phyloP scores from a whole-genome alignment of 1,140 invertebrate species.

The Camponotus floridanus region DNA sequence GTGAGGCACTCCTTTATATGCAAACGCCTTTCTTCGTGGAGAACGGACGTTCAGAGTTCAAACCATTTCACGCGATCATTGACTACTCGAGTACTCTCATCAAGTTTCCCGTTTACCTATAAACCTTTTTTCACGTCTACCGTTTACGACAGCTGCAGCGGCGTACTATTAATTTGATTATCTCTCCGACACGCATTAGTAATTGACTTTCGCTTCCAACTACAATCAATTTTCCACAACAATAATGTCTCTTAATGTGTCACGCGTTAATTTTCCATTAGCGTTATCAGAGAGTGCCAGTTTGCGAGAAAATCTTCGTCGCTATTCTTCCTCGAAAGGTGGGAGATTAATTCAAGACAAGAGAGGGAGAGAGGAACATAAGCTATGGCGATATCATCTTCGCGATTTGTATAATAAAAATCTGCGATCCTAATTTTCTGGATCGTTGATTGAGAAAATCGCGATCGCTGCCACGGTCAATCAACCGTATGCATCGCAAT shows the following conservation, averaged over 20 bases:
- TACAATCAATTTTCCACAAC: too few species aligned
- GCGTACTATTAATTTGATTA: neutral
- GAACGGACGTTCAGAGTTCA: slow-evolving; percentile 20
- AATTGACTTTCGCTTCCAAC: slow-evolving; percentile 42
- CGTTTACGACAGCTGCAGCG: neutral
- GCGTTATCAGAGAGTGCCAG: neutral
- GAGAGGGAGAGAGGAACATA: neutral
- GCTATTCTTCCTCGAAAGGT: neutral
- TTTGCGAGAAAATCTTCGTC: neutral
- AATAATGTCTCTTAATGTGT: neutral
- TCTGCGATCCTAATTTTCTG: slow-evolving; percentile 7
- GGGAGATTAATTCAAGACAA: neutral
- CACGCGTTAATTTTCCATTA: slow-evolving; percentile 4
- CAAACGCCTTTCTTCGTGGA: slow-evolving; percentile 21
- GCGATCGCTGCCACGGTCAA: slow-evolving; percentile 37
- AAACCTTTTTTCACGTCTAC: neutral
- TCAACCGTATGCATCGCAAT: slow-evolving; percentile 6
- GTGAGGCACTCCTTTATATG: slow-evolving; percentile 22
- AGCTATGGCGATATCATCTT: neutral
- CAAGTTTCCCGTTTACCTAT: neutral
- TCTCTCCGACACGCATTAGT: neutral
- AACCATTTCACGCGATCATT: slow-evolving; percentile 27
- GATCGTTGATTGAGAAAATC: slow-evolving; percentile 28
- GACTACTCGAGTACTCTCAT: neutral
- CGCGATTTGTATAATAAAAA: neutral